These are phyloP conservation scores for Onychomys leucogaster DNA, from an alignment of 2,797 vertebrate genomes.

Conservation along the genomic window DNA sequence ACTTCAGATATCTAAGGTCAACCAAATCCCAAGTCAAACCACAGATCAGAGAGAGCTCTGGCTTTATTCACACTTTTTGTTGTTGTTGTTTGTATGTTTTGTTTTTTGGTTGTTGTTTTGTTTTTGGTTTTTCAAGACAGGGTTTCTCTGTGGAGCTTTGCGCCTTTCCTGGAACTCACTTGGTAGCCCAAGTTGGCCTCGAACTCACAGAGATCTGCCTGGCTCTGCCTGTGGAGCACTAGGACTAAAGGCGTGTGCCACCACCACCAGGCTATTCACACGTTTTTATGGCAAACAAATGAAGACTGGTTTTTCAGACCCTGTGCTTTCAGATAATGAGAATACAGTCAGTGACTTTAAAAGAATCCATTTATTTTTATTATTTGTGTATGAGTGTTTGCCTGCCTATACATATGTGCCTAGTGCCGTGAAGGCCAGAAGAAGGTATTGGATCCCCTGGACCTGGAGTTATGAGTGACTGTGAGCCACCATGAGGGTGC, in stretches of 20 bases:
- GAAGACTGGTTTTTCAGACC: background rate
- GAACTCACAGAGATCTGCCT: no score
- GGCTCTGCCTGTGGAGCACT: no score
- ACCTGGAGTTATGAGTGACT: background rate
- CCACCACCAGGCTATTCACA: no score
- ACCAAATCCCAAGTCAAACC: constrained; percentile 17
- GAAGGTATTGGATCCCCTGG: background rate
- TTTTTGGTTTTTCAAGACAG: no score
- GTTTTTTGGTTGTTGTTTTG: no score
- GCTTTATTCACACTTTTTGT: background rate
- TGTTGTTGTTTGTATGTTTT: no score
- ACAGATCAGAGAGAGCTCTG: no score
- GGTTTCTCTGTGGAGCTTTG: no score
- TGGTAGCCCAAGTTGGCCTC: no score
- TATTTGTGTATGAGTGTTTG: background rate
- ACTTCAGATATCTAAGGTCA: background rate
- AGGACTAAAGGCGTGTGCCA: no score
- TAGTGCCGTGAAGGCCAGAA: background rate
- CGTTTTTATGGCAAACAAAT: constrained; percentile 28
- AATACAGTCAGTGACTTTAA: background rate
- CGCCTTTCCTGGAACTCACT: no score
- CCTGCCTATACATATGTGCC: no score
- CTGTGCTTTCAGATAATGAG: constrained; percentile 14
- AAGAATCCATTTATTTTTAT: background rate
- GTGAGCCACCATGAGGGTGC: background rate